A percentile compares a stretch with the other conserved stretches of the same genome.
These are phyloP conservation scores for Hydrocynus forskahlii DNA, from an alignment of 2,797 vertebrate species.

Conservation along the genomic window DNA sequence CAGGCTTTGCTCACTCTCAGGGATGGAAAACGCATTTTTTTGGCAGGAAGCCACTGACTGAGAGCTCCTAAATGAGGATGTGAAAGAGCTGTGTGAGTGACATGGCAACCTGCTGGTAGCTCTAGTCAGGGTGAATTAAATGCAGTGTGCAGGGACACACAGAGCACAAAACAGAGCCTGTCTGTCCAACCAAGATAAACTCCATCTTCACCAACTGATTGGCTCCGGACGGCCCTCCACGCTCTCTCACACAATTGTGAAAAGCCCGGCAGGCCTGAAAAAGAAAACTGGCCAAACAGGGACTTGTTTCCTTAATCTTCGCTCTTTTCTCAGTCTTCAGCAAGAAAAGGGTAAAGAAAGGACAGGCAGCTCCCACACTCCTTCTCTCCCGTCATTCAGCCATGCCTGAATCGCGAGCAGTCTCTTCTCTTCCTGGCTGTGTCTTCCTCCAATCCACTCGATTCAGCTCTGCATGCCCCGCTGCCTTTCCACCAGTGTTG, in stretches of 20 bases:
- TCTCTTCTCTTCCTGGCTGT: constrained; percentile 41
- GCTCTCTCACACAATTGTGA: constrained; percentile 50
- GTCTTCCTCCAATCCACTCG: constrained; percentile 64
- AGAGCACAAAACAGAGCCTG: constrained; percentile 52
- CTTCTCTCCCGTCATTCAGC: constrained; percentile 67
- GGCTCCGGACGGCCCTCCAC: constrained; percentile 48
- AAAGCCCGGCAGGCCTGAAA: constrained; percentile 70
- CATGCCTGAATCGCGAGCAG: constrained; percentile 65
- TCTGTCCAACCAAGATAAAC: constrained; percentile 55
- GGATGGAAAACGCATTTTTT: constrained; percentile 1
- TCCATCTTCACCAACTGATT: constrained; percentile 43
- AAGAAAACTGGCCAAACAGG: constrained; percentile 65
- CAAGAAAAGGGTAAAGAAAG: constrained; percentile 72
- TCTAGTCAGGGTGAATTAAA: constrained; percentile 48
- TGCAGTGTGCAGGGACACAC: constrained; percentile 35
- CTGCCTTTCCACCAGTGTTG: constrained; percentile 68
- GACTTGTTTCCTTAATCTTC: constrained; percentile 74
- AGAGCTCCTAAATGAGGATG: constrained; percentile 40
- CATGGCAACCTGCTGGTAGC: constrained; percentile 44
- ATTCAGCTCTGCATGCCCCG: constrained; percentile 55
- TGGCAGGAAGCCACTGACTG: constrained; percentile 31
- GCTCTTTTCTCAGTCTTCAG: constrained; percentile 56
- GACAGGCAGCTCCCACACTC: constrained; percentile 74
- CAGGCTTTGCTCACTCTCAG: background rate
- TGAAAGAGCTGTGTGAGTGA: constrained; percentile 47